Base-by-base conservation (phyloP, 37 sponge, comb jelly and placozoan genomes). In the Ephydatia muelleri region DNA sequence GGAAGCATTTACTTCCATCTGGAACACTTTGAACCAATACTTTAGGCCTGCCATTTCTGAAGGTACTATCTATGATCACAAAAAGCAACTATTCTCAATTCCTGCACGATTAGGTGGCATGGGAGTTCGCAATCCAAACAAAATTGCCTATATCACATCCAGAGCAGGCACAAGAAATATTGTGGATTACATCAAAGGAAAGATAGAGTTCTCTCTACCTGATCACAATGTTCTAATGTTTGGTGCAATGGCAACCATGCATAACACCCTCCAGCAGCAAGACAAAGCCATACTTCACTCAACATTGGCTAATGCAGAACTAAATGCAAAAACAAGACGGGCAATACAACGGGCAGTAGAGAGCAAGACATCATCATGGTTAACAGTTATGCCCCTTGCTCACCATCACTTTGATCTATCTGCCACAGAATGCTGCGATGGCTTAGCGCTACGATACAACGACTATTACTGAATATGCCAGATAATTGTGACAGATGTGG, bases 341-440 rank as follows among this genome's bases (percentile, higher is more conserved):
- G 49, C 71, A 67, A 70, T 79, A 6, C 77, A 16, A 57, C 67
- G 86, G 30, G 78, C 86, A 39, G 72, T 78, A 28, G 86, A 85
- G 26, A 76, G 84, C 5, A 84, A 84, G n/a, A 74, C 67, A 43
- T 11, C 47, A 9, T 84, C 77, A 26, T 77, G 85, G 79, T 38
- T 85, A 12, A 77, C 67, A 5, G 79, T 68, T 13, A 0, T 85
- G 32, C 85, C n/a, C n/a, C n/a, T n/a, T n/a, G n/a, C n/a, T n/a
- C 8, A 47, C 16, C 85, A 85, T 38, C 85, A 77, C 22, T 85
- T 78, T 70, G 79, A 85, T 25, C 71, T 77, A 13, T 67, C 85
- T 67, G n/a, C n/a, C n/a, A n/a, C n/a, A n/a, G n/a, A n/a, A n/a
- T n/a, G n/a, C n/a, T n/a, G n/a, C n/a, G n/a, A n/a, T n/a, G n/a